These are phyloP conservation scores for Dicyrtoma fusca DNA, from an alignment of 2,888 invertebrate species.

Conservation along the genomic window DNA sequence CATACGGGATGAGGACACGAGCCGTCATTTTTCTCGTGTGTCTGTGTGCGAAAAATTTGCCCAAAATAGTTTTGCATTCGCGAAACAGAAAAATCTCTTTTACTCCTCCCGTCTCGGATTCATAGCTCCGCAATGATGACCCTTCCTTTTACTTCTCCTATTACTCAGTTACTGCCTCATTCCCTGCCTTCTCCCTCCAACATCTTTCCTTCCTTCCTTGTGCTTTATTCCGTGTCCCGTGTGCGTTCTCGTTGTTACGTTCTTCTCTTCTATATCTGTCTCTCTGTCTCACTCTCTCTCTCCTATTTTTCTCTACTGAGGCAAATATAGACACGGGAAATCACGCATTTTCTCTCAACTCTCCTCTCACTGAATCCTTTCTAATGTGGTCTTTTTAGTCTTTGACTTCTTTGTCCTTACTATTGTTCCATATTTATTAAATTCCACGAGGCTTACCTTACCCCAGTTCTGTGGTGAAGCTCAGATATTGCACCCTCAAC, in stretches of 20 bases:
- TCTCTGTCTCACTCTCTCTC: not conserved
- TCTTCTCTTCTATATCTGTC: conserved; percentile 1
- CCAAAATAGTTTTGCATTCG: conserved; percentile 53
- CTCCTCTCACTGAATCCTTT: not conserved
- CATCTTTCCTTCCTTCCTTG: conserved; percentile 1
- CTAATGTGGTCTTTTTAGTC: conserved; percentile 15
- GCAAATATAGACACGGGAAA: too few relatives aligned
- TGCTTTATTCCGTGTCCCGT: not conserved
- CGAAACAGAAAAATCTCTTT: conserved; percentile 34
- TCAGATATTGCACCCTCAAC: too few relatives aligned
- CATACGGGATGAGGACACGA: conserved; percentile 10
- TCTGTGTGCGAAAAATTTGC: conserved; percentile 52
- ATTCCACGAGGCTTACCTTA: conserved; percentile 14
- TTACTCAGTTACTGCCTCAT: not conserved
- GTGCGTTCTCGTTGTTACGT: not conserved
- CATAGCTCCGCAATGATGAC: conserved; percentile 3
- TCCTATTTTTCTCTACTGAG: not conserved
- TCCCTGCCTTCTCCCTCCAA: not conserved
- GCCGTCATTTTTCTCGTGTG: conserved; percentile 20
- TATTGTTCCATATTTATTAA: conserved; percentile 10
- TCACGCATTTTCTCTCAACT: too few relatives aligned
- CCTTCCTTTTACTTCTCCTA: conserved; percentile 7
- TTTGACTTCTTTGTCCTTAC: conserved; percentile 2
- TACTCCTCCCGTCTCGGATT: not conserved
- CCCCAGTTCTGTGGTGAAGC: conserved; percentile 6